phyloP scores from a whole-genome alignment of 2,113 vertebrate genomes.

The Phaethon lepturus region DNA sequence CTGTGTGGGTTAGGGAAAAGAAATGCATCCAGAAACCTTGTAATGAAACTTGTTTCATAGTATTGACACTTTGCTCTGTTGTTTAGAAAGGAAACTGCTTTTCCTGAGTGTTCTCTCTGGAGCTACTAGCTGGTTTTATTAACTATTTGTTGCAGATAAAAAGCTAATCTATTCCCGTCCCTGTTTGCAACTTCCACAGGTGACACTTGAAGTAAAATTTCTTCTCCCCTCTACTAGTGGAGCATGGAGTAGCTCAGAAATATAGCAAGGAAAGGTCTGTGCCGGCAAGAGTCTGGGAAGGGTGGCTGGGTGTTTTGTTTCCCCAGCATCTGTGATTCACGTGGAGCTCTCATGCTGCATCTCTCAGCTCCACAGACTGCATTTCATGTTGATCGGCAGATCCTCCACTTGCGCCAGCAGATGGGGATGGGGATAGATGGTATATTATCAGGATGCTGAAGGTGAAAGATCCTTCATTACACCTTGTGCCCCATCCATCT shows the following conservation, averaged over 20 bases:
- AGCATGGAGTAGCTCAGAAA: slow-evolving; percentile 1
- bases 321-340: not conserved
- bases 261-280: not conserved
- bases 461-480: not conserved
- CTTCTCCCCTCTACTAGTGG: not conserved
- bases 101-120: not conserved
- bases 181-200: not conserved
- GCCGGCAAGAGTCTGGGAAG: not conserved
- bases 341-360: not conserved
- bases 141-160: not conserved
- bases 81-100: not conserved
- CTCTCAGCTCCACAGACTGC: not conserved
- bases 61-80: not conserved
- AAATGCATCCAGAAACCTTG: not conserved
- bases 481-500: not conserved
- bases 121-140: not conserved
- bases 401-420: not conserved
- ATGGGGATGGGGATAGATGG: rapidly evolving
- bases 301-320: not conserved
- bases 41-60: not conserved
- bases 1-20: not conserved
- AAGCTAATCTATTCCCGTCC: not conserved
- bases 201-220: not conserved
- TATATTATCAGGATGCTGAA: not conserved
- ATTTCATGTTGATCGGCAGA: not conserved